These are phyloP conservation scores for Dendropsophus ebraccatus DNA, from an alignment of 2,113 vertebrate genomes.

Conservation along the genomic window DNA sequence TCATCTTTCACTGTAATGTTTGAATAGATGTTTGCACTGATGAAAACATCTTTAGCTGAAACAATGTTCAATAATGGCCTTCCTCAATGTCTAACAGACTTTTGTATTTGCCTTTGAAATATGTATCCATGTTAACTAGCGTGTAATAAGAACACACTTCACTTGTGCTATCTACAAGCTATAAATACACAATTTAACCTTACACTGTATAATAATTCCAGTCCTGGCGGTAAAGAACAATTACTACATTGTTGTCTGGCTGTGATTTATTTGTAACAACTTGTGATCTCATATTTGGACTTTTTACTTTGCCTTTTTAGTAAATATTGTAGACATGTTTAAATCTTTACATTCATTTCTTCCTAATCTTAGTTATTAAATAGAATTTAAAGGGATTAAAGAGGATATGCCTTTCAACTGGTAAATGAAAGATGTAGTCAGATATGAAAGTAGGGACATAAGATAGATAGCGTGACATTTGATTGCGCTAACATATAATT, in stretches of 20 bases:
- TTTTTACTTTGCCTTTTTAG: background rate
- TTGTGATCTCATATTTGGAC: background rate
- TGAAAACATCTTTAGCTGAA: too few species aligned
- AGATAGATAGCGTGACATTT: slow-evolving; percentile 25
- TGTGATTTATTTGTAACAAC: background rate
- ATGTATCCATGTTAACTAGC: background rate
- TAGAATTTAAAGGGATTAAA: slow-evolving; percentile 8
- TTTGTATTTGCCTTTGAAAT: background rate
- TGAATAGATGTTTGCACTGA: too few species aligned
- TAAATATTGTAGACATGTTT: background rate
- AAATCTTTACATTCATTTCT: background rate
- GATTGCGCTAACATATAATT: slow-evolving; percentile 30
- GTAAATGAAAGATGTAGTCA: slow-evolving; percentile 30
- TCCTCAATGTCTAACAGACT: background rate
- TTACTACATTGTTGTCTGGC: background rate
- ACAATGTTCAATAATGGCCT: background rate
- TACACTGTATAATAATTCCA: background rate
- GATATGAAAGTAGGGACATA: slow-evolving; percentile 13
- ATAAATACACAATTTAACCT: background rate
- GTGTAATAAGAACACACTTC: background rate
- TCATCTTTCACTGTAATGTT: too few species aligned
- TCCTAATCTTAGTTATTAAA: slow-evolving; percentile 11
- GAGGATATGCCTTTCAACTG: slow-evolving; percentile 4
- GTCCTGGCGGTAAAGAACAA: background rate
- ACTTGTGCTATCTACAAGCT: background rate